A percentile compares a stretch with the other conserved stretches of the same genome.
Evolutionary conservation across 2,888 invertebrate genomes (phyloP).

Genomic region (Scaptomyza parva): DNA sequence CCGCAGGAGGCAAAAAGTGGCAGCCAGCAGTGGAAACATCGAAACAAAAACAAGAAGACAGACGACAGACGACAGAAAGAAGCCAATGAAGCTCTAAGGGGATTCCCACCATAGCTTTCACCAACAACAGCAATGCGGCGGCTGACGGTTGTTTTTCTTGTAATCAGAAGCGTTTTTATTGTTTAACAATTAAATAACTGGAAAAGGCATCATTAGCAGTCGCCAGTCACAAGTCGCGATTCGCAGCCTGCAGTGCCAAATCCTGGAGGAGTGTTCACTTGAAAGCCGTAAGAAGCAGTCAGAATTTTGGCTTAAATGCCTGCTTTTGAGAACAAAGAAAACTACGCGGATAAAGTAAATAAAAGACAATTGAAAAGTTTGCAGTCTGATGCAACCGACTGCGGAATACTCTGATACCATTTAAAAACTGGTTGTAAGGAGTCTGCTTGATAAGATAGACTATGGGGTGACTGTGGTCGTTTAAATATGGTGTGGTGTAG

Average conservation of each 20-base stretch:
- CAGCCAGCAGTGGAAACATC: conserved; percentile 3
- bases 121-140: conserved; percentile 36
- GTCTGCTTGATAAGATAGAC: background rate
- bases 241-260: conserved; percentile 35
- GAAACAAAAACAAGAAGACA: conserved; percentile 41
- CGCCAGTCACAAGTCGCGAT: conserved; percentile 26
- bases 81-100: conserved; percentile 7
- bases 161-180: conserved; percentile 80
- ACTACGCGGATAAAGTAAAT: conserved; percentile 54
- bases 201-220: conserved; percentile 80
- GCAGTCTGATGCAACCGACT: background rate
- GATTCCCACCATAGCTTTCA: conserved; percentile 9
- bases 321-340: conserved; percentile 56
- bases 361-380: conserved; percentile 33
- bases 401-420: background rate
- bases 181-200: conserved; percentile 81
- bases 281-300: conserved; percentile 46
- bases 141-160: conserved; percentile 67
- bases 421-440: background rate
- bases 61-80: conserved; percentile 10
- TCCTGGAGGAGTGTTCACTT: conserved; percentile 53
- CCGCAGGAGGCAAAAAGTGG: conserved; percentile 38
- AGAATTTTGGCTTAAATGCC: conserved; percentile 2
- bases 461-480: background rate
- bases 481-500: background rate